These are phyloP conservation scores for Oreochromis spilurus DNA, from an alignment of 2,113 vertebrate genomes.

Conservation along the genomic window DNA sequence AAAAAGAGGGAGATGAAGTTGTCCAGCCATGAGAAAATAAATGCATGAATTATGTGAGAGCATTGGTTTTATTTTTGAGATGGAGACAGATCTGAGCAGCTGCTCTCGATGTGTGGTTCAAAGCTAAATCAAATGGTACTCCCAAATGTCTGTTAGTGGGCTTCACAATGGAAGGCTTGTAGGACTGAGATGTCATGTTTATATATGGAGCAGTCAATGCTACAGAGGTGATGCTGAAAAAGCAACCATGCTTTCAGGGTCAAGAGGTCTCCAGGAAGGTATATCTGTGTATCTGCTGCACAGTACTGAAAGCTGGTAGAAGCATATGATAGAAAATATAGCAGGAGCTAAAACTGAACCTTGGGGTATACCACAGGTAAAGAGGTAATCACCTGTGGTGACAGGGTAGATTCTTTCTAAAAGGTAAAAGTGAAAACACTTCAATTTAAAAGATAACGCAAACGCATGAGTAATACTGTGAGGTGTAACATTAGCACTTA, in stretches of 20 bases:
- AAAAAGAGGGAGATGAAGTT: not conserved
- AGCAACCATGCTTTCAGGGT: not conserved
- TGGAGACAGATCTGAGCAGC: not conserved
- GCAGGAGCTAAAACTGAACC: not conserved
- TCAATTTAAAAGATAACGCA: not conserved
- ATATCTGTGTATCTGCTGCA: not conserved
- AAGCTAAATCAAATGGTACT: not conserved
- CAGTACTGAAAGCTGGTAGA: not conserved
- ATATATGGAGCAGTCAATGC: not conserved
- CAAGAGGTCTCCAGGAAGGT: fast-evolving
- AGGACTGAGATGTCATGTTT: not conserved
- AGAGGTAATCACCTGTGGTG: not conserved
- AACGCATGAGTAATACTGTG: not conserved
- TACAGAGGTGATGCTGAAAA: not conserved
- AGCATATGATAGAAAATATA: not conserved
- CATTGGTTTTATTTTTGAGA: not conserved
- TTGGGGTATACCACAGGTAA: not conserved
- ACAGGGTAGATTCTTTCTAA: not conserved
- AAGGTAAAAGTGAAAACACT: not conserved
- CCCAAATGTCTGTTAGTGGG: not conserved
- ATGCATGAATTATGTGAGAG: not conserved
- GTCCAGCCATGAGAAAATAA: not conserved
- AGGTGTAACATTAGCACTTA: not conserved
- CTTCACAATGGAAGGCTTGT: not conserved
- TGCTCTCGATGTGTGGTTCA: not conserved